Base-by-base conservation (phyloP, 2,797 vertebrate species). In the Danio choprae region DNA sequence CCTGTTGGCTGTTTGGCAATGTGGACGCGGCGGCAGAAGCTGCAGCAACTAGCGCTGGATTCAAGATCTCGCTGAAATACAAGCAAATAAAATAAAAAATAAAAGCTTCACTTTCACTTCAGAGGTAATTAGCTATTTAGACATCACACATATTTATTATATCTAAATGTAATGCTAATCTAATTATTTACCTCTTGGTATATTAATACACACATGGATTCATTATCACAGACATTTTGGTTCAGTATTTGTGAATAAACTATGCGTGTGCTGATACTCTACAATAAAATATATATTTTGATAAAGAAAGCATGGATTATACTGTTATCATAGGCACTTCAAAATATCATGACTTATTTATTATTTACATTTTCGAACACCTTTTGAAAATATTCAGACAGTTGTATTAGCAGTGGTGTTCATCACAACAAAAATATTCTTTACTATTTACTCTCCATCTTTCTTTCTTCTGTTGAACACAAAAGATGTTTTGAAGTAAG, bases 11-110 rank as follows among this genome's bases (percentile, higher is more conserved):
- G 85, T 96, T 81, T 0, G 95, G 94, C 1, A 98, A 88, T 4
- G 94, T 95, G 83, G 96, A 92, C 0, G 96, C 97, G 0, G 96
- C 96, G 0, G 95, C 95, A 43, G 95, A 90, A 0, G 88, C 96
- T 4, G 97, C 96, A 4, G 93, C 91, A 16, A 95, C 92, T 85
- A 99, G 80, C 11, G 94, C 90, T 15, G 93, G 93, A 88, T 88
- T 91, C 82, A 97, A 82, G 0, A 83, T 75, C 12, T 89, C 89
- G 22, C 88, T 93, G 78, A 56, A 85, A 77, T n/a, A 77, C 18
- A 84, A 20, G 63, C 22, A 62, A 41, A 78, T 44, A 22, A 40
- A n/a, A n/a, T n/a, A n/a, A n/a, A n/a, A 55, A 44, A 71, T 16
- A 40, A 18, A 51, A 36, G 2, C 15, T 16, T 53, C 11, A 12